Conservation (phyloP, 2,888 invertebrate genomes). For the Nephrotoma guestfalica region DNA sequence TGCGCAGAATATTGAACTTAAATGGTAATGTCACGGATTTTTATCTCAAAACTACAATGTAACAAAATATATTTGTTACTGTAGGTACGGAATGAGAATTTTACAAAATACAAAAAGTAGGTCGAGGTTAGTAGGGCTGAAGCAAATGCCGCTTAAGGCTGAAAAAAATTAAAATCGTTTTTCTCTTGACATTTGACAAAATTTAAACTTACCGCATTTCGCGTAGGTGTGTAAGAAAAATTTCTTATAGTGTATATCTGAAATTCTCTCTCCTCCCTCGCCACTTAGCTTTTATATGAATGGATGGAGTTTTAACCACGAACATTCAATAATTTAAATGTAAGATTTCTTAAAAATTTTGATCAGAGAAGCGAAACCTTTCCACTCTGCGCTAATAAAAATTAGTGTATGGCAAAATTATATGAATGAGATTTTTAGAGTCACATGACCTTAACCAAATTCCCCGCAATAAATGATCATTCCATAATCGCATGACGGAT, state of each 20-base stretch:
- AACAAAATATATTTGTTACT: not conserved
- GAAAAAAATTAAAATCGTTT: not conserved
- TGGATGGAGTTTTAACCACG: not conserved
- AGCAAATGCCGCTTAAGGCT: not conserved
- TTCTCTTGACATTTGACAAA: not conserved
- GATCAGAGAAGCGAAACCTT: not conserved
- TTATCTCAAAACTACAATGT: not conserved
- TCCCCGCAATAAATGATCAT: not conserved
- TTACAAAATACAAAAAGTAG: not conserved
- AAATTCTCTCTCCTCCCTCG: not conserved
- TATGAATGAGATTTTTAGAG: not conserved
- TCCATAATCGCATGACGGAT: not conserved
- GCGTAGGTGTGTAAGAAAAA: not conserved
- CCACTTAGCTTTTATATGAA: not conserved
- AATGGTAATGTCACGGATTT: not conserved
- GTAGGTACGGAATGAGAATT: not conserved
- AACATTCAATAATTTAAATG: not conserved
- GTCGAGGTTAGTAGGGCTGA: not conserved
- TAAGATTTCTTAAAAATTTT: not conserved
- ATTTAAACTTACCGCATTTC: not conserved
- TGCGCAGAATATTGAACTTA: too few species aligned
- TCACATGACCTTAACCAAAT: not conserved
- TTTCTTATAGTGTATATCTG: not conserved
- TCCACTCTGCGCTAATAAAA: not conserved
- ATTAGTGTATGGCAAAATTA: not conserved